Base-by-base conservation (phyloP, 2,888 invertebrate species). In the Phasia obesa region DNA sequence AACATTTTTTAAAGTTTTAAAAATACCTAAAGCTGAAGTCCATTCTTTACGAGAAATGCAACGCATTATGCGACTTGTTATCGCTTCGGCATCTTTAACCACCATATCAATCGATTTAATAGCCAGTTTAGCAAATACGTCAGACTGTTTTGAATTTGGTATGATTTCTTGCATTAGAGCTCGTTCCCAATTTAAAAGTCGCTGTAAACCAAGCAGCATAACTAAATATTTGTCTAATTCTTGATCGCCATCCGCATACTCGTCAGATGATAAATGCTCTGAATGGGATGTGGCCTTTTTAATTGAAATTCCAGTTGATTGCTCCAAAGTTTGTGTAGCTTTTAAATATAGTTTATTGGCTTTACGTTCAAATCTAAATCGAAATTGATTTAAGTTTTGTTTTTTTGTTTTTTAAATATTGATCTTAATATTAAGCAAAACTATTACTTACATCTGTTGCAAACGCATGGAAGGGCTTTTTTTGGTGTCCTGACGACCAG, bases 141-240 rank as follows among this genome's bases (percentile, higher is more conserved):
- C 94, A 35, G 96, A 95, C 89, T 97, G 95, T 86, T 96, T 94
- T 51, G 95, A 94, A 83, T 94, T 92, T 9, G 97, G 96, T 88
- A 98, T 95, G 9, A 98, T 95, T 38, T 96, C 96, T 64, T 95
- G 94, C 93, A 98, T 95, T 38, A 96, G 91, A 62, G 95, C 93
- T 85, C 96, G 94, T 91, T 99, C 98, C 90, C 96, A 95, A 87
- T 97, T 96, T 93, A 98, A 96, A 19, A 98, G 92, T 76, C 96
- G 94, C 83, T 96, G 95, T 79, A 98, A 92, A 0, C 96, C 97
- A 38, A 96, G 95, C 4, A 98, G 94, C 87, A 96, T 93, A 53
- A 96, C 94, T 81, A 98, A 92, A 91, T 96, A 97, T 88, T 95
- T 95, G 87, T 97, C 96, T 92, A 96, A 94, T 91, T 97, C 97